Evolutionary conservation across 2,888 invertebrate genomes (phyloP).

Genomic region (Clepsis dumicolana): DNA sequence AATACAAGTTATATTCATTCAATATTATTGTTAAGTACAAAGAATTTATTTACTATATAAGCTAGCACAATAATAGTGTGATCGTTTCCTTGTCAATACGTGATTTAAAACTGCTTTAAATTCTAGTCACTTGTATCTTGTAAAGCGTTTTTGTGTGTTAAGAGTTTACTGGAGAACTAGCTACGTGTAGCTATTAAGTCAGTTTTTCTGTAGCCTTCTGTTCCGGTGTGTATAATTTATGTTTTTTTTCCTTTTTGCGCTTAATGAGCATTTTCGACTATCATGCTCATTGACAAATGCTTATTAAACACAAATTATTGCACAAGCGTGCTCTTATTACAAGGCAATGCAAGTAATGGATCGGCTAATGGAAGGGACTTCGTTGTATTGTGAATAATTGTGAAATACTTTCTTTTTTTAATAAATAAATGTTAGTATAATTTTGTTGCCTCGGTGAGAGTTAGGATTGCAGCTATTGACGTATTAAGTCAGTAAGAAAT

Average conservation of each 20-base stretch:
- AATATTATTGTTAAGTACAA: constrained; percentile 14
- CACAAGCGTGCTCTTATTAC: neutral
- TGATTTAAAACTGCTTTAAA: constrained; percentile 42
- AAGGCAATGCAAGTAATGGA: no score
- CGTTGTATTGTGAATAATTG: neutral
- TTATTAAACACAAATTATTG: neutral
- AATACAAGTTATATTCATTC: constrained; percentile 1
- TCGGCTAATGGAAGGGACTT: neutral
- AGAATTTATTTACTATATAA: constrained; percentile 31
- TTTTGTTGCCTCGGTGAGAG: neutral
- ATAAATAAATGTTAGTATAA: neutral
- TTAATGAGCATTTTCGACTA: neutral
- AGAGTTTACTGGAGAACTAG: neutral
- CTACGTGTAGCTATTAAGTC: neutral
- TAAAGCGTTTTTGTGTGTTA: constrained; percentile 30
- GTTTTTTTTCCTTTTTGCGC: neutral
- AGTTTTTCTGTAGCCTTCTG: neutral
- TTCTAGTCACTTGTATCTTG: constrained; percentile 34
- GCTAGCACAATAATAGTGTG: constrained; percentile 33
- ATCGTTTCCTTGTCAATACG: constrained; percentile 31
- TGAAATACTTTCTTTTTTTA: neutral
- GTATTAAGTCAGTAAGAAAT: constrained; percentile 3
- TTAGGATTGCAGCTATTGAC: neutral
- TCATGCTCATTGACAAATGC: neutral
- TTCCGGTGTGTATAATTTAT: neutral